Conservation (phyloP, 1,140 invertebrate genomes). For the Mercenaria mercenaria region DNA sequence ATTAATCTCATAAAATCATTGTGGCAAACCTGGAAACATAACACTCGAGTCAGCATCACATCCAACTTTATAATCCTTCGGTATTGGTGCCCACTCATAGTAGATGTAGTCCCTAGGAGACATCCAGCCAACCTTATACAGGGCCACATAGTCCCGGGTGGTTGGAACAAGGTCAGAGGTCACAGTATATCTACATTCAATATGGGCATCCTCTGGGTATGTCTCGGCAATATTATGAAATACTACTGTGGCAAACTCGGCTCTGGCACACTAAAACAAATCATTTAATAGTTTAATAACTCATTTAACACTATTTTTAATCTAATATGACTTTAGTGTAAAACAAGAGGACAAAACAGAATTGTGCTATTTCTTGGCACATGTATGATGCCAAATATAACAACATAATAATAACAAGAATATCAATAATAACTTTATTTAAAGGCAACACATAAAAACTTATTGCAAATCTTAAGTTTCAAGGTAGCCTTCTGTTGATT, state of each 20-base stretch:
- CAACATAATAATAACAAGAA: background rate
- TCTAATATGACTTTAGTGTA: too few relatives aligned
- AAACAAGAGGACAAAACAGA: background rate
- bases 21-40: conserved; percentile 76
- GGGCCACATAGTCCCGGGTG: conserved; percentile 82
- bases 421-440: too few relatives aligned
- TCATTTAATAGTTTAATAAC: too few relatives aligned
- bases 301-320: too few relatives aligned
- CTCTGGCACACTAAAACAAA: conserved; percentile 49
- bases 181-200: conserved; percentile 83
- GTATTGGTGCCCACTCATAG: conserved; percentile 81
- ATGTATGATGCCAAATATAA: too few relatives aligned
- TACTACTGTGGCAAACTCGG: conserved; percentile 83
- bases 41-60: conserved; percentile 75
- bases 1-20: too few relatives aligned
- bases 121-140: conserved; percentile 85
- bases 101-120: conserved; percentile 79
- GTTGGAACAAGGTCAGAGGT: conserved; percentile 77
- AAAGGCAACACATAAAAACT: too few relatives aligned
- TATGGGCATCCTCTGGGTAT: conserved; percentile 82
- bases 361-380: background rate
- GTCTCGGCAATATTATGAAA: conserved; percentile 83
- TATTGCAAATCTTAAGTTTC: too few relatives aligned
- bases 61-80: conserved; percentile 70
- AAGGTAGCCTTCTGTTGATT: too few relatives aligned